Evolutionary conservation across 2,888 invertebrate species (phyloP).

Genomic region (Lasioglossum oenotherae): DNA sequence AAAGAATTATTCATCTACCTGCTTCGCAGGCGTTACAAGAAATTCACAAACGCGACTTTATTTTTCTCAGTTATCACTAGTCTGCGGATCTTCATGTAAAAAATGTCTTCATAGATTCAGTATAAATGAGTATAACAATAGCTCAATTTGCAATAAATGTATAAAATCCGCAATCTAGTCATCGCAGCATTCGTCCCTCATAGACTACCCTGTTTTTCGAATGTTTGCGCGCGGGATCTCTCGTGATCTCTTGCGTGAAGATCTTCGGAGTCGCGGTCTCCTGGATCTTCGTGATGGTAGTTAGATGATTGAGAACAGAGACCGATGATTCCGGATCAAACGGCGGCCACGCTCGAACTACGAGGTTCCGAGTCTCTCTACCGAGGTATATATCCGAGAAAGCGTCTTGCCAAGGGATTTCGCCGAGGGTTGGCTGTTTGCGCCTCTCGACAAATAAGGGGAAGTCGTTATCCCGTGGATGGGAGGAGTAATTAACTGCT

Average conservation of each 20-base stretch:
- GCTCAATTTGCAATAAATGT: not conserved
- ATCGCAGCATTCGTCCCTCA: not conserved
- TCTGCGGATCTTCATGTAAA: not conserved
- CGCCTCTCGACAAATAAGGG: constrained; percentile 83
- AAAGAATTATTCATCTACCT: not conserved
- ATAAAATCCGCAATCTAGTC: not conserved
- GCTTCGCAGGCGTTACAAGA: not conserved
- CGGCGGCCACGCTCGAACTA: constrained; percentile 26
- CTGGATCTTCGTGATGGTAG: not conserved
- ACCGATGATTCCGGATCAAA: constrained; percentile 1
- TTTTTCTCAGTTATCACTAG: not conserved
- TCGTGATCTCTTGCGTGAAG: not conserved
- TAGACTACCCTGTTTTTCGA: not conserved
- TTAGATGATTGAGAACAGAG: not conserved
- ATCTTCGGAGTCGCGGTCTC: not conserved
- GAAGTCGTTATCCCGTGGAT: constrained; percentile 82
- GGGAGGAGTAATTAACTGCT: constrained; percentile 81
- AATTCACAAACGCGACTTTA: not conserved
- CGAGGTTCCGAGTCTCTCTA: constrained; percentile 36
- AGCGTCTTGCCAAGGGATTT: constrained; percentile 73
- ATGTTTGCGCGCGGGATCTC: not conserved
- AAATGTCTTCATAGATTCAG: not conserved
- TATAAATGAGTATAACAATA: not conserved
- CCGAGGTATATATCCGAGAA: constrained; percentile 62
- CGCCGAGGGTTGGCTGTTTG: constrained; percentile 79